Evolutionary conservation across 2,888 invertebrate genomes (phyloP).

Genomic region (Trichacis sp.): DNA sequence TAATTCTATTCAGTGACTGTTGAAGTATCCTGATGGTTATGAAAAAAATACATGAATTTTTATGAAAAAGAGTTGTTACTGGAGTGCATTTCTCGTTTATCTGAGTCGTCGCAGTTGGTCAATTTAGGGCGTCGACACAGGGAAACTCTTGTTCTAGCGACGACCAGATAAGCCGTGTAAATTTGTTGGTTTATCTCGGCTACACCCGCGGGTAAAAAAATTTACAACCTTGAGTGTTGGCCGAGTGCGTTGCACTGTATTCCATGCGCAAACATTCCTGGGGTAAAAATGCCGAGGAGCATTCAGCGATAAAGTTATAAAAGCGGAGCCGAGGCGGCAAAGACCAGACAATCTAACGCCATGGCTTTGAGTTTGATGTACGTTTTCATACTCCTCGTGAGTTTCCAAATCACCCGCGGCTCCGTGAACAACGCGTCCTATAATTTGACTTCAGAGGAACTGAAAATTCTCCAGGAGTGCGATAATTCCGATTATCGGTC

Average conservation of each 20-base stretch:
- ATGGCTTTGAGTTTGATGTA: constrained; percentile 13
- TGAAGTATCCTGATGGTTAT: too few species aligned
- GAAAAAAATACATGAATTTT: too few species aligned
- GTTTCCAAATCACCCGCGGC: not conserved
- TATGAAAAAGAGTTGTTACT: too few species aligned
- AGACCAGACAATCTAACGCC: constrained; percentile 3
- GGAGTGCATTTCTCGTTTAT: too few species aligned
- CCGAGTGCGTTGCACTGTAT: constrained; percentile 24
- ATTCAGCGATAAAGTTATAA: constrained; percentile 47
- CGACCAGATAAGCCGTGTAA: constrained; percentile 30
- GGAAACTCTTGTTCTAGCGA: not conserved
- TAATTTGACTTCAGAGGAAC: constrained; percentile 35
- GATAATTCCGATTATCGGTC: constrained; percentile 58
- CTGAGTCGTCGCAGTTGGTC: too few species aligned
- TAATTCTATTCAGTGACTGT: too few species aligned
- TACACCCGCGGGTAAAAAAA: constrained; percentile 17
- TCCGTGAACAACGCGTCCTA: constrained; percentile 17
- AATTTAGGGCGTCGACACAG: constrained; percentile 1
- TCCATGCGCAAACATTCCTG: constrained; percentile 5
- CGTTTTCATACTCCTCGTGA: constrained; percentile 11
- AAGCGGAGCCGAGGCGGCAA: constrained; percentile 27
- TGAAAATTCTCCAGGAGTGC: constrained; percentile 51
- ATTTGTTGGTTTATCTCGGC: constrained; percentile 32
- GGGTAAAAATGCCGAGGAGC: not conserved
- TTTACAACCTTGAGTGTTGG: constrained; percentile 23